Conservation (phyloP, 1,140 invertebrate species). For the Drosophila carrolli region DNA sequence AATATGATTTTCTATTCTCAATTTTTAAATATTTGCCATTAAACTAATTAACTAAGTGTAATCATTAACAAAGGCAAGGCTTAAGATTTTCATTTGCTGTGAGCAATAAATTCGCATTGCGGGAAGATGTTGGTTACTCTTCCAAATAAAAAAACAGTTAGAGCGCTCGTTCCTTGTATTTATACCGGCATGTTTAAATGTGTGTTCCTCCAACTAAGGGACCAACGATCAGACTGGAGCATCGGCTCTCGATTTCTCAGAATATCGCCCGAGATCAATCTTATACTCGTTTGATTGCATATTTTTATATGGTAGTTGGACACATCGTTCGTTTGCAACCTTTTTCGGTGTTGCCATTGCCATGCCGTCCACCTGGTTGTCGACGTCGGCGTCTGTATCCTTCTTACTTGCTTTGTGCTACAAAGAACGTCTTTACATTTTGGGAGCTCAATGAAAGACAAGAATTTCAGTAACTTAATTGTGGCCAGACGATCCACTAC, state of each 20-base stretch:
- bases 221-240: conserved; percentile 31
- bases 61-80: too few relatives aligned
- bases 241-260: conserved; percentile 59
- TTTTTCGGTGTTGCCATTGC: conserved; percentile 64
- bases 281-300: conserved; percentile 76
- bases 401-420: conserved; percentile 47
- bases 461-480: conserved; percentile 51
- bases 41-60: too few relatives aligned
- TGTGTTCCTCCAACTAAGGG: conserved; percentile 32
- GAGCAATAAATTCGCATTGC: conserved; percentile 46
- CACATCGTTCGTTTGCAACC: conserved; percentile 73
- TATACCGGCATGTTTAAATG: conserved; percentile 23
- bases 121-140: conserved; percentile 27
- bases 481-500: conserved; percentile 7
- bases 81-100: conserved; percentile 20
- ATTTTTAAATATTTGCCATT: too few relatives aligned
- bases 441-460: conserved; percentile 17
- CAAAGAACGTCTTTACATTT: conserved; percentile 30
- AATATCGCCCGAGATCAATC: conserved; percentile 79
- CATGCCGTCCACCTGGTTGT: conserved; percentile 25
- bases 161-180: conserved; percentile 30
- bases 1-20: too few relatives aligned
- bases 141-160: conserved; percentile 25
- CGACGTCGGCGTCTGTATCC: conserved; percentile 39
- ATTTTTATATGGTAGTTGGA: conserved; percentile 80